phyloP scores from a whole-genome alignment of 2,797 vertebrate species.

The Meda fulgida region DNA sequence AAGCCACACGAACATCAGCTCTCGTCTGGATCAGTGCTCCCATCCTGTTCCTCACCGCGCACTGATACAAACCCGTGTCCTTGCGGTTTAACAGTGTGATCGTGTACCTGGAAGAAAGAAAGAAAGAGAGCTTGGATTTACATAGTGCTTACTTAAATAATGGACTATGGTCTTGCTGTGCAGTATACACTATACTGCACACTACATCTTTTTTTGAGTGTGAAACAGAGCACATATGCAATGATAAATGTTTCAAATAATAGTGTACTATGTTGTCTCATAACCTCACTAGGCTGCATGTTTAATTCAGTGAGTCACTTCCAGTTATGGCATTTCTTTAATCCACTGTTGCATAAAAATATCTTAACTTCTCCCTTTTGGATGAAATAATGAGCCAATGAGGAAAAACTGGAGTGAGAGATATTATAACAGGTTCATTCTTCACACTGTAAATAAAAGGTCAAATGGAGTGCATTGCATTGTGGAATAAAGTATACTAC shows the following conservation, averaged over 20 bases:
- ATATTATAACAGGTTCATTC: not conserved
- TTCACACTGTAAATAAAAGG: not conserved
- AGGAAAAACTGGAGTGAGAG: not conserved
- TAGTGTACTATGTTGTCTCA: not conserved
- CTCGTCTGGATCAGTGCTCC: slow-evolving; percentile 88
- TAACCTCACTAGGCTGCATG: not conserved
- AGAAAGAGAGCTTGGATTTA: slow-evolving; percentile 26
- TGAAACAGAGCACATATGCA: not conserved
- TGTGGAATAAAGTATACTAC: not conserved
- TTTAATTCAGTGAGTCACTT: not conserved
- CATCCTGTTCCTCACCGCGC: slow-evolving; percentile 91
- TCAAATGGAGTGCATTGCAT: not conserved
- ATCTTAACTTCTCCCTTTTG: not conserved
- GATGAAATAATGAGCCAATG: not conserved
- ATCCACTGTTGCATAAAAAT: not conserved
- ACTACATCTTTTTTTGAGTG: not conserved
- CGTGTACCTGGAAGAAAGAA: slow-evolving; percentile 78
- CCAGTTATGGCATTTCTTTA: not conserved
- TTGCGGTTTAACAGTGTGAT: slow-evolving; percentile 81
- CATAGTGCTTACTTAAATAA: not conserved
- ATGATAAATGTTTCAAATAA: slow-evolving; percentile 10
- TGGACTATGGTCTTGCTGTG: not conserved
- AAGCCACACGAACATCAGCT: slow-evolving; percentile 90
- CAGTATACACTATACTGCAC: not conserved
- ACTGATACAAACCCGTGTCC: slow-evolving; percentile 89